A percentile compares a stretch with the other conserved stretches of the same genome.
Evolutionary conservation across 2,113 vertebrate genomes (phyloP).

Genomic region (Sander vitreus): DNA sequence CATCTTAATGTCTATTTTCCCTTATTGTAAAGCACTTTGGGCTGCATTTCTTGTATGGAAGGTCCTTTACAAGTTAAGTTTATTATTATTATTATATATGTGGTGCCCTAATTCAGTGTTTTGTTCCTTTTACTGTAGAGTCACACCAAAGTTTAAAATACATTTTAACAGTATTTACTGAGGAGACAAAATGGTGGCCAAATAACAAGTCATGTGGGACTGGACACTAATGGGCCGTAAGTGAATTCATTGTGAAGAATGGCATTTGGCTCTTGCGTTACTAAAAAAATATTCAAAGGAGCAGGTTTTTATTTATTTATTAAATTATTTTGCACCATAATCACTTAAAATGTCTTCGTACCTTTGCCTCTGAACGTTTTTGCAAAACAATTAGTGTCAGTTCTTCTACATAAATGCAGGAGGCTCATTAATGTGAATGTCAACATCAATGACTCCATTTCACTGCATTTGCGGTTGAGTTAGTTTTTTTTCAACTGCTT

Average conservation of each 20-base stretch:
- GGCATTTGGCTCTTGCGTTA: conserved; percentile 28
- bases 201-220: conserved; percentile 12
- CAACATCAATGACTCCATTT: conserved; percentile 31
- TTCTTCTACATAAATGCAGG: conserved; percentile 38
- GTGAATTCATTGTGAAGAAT: conserved; percentile 51
- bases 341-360: conserved; percentile 45
- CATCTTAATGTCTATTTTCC: no score
- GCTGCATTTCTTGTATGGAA: no score
- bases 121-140: background rate
- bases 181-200: conserved; percentile 8
- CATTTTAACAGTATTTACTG: conserved; percentile 10
- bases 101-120: background rate
- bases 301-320: conserved; percentile 42
- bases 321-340: conserved; percentile 47
- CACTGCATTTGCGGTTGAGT: conserved; percentile 47
- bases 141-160: conserved; percentile 30
- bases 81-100: no score
- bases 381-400: conserved; percentile 31
- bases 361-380: conserved; percentile 28
- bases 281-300: conserved; percentile 36
- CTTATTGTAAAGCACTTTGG: no score
- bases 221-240: conserved; percentile 38
- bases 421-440: conserved; percentile 44
- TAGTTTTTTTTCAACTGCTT: background rate
- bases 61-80: no score